Evolutionary conservation across 2,113 vertebrate genomes (phyloP).

Genomic region (Epinephelus moara): DNA sequence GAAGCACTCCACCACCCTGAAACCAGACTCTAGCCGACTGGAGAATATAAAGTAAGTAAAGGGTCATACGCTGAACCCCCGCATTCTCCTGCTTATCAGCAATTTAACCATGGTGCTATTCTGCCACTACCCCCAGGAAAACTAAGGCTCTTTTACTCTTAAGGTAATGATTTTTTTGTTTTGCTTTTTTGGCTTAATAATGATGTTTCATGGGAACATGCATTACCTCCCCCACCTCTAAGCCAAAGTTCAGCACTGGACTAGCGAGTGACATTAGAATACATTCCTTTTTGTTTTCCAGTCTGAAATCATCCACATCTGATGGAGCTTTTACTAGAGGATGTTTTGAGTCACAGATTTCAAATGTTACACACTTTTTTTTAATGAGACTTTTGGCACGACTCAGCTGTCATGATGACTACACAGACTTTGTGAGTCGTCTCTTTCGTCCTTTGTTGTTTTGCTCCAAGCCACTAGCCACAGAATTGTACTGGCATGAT

Average conservation of each 20-base stretch:
- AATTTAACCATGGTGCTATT: conserved; percentile 42
- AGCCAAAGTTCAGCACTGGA: neutral
- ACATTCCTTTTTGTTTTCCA: neutral
- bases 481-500: conserved; percentile 68
- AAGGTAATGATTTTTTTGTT: conserved; percentile 25
- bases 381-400: conserved; percentile 27
- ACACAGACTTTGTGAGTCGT: conserved; percentile 47
- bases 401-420: conserved; percentile 55
- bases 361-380: conserved; percentile 46
- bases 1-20: conserved; percentile 99
- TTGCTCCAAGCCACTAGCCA: conserved; percentile 66
- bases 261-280: neutral
- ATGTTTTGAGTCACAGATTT: conserved; percentile 12
- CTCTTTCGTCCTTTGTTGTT: conserved; percentile 64
- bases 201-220: conserved; percentile 34
- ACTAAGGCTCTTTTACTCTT: conserved; percentile 36
- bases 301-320: conserved; percentile 43
- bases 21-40: conserved; percentile 99
- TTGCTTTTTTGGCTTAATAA: neutral
- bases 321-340: conserved; percentile 36
- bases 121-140: conserved; percentile 31
- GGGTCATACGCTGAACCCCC: conserved; percentile 58
- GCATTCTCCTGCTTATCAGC: conserved; percentile 55
- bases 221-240: conserved; percentile 2
- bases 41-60: conserved; percentile 99